Base-by-base conservation (phyloP, 2,797 vertebrate genomes). In the Salmo trutta region DNA sequence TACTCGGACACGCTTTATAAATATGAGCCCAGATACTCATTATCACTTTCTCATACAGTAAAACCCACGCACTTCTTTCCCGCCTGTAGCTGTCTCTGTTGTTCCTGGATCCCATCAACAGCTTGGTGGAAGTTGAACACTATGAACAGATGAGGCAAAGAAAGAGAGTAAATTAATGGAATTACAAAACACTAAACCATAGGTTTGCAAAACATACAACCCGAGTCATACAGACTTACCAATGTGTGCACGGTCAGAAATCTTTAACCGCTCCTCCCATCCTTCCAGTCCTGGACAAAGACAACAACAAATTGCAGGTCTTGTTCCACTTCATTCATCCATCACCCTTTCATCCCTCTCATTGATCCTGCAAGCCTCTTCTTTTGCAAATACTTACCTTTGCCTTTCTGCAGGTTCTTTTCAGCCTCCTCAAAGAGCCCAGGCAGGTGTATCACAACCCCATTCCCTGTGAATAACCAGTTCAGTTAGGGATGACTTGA, bases 121-220 rank as follows among this genome's bases (percentile, higher is more conserved):
- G 94, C 94, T 81, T 96, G 95, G 81, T 96, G 95, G 86, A 96
- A 96, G 91, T 95, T 94, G 74, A 96, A 96, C 75, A 96, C 95
- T 96, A 67, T 81, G 41, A 80, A 0, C 71, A 71, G 86, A 2
- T 59, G 10, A 77, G 52, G 12, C 5, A 76, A 8, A n/a, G n/a
- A 16, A 12, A 15, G 41, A 8, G 27, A 0, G 15, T 64, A 54
- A 70, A 36, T 71, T 5, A 17, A 78, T 54, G 21, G 15, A 80
- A 33, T 4, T 7, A 56, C 29, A 67, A 27, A 31, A 67, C 65
- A 33, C 16, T 67, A 17, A 67, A 67, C 14, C 29, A 31, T 33
- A 33, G 65, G 14, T 41, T 17, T n/a, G 33, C 21, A n/a, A 62
- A 17, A 31, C 67, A 24, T 54, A 15, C 10, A 31, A 24, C 3